Evolutionary conservation across 2,888 invertebrate genomes (phyloP), one percentile per base, ranked within the genome.

Genomic region (Erebia aethiops): DNA sequence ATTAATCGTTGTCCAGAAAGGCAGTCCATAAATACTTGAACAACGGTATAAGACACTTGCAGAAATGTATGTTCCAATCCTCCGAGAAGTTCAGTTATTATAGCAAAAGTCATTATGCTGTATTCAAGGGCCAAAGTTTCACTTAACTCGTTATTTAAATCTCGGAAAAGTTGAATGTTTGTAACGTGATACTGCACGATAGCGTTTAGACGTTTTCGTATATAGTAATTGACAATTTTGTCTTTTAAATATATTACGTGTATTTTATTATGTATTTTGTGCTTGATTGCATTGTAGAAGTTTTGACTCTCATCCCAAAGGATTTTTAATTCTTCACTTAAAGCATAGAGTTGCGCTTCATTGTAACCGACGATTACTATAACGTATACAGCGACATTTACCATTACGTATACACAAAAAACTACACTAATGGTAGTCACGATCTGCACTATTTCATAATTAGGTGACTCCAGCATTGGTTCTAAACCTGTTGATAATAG

Each of bases 71-170:
- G 85, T 21, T 87, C 82, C 58, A 89, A 73, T 0, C 88, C 88
- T 7, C 85, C 88, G 0, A 89, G 81, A n/a, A 89, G 69, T 74
- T 86, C 87, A 2, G 85, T 80, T 54, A 86, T 85, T 1, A 88
- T 71, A 3, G 83, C 83, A 2, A 83, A 67, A 0, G 81, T 79
- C 2, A 88, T 77, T 9, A 84, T 74, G 2, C 79, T 11, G 35
- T 87, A 87, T 70, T 86, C 88, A 1, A 83, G 67, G 5, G 81
- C 85, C 8, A 87, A 78, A 0, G 84, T 81, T 4, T 79, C 77
- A 61, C 80, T 76, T 65, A 86, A 86, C 0, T 84, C 75, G 0
- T 71, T 68, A 73, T 87, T 85, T 0, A 86, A 71, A 68, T 80
- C 74, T n/a, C 71, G 73, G 0, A 85, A 41, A 43, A 87, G 72